Conservation (phyloP, 2,888 invertebrate genomes). For the Cataglyphis cursor region DNA sequence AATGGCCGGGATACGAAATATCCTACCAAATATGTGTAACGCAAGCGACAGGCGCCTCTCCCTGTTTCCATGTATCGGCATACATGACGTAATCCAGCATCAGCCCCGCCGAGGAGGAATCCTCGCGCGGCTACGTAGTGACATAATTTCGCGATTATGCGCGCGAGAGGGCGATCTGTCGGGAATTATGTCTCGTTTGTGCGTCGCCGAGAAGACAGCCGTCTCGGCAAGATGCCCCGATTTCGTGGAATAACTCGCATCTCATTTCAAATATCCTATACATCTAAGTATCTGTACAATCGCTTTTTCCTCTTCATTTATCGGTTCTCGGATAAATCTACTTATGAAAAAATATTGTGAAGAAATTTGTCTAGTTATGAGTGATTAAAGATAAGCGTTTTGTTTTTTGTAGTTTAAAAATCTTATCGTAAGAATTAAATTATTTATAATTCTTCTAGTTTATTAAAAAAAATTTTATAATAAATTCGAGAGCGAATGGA, state of each 20-base stretch:
- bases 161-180: slow-evolving; percentile 60
- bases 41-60: slow-evolving; percentile 39
- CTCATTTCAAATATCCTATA: not conserved
- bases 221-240: slow-evolving; percentile 8
- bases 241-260: slow-evolving; percentile 20
- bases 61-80: slow-evolving; percentile 57
- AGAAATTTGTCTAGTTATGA: not conserved
- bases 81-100: slow-evolving; percentile 68
- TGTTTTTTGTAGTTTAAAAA: not conserved
- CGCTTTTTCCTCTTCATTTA: not conserved
- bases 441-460: not conserved
- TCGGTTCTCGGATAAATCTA: not conserved
- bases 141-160: slow-evolving; percentile 74
- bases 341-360: not conserved
- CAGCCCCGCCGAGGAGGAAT: slow-evolving; percentile 57
- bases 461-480: not conserved
- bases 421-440: not conserved
- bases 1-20: slow-evolving; percentile 37
- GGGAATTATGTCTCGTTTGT: slow-evolving; percentile 61
- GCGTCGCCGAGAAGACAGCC: slow-evolving; percentile 2
- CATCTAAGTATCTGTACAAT: not conserved
- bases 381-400: not conserved
- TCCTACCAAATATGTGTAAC: slow-evolving; percentile 72
- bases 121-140: slow-evolving; percentile 57
- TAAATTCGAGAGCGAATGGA: not conserved